Conservation (phyloP, 2,888 invertebrate species). For the Ochropleura leucogaster region DNA sequence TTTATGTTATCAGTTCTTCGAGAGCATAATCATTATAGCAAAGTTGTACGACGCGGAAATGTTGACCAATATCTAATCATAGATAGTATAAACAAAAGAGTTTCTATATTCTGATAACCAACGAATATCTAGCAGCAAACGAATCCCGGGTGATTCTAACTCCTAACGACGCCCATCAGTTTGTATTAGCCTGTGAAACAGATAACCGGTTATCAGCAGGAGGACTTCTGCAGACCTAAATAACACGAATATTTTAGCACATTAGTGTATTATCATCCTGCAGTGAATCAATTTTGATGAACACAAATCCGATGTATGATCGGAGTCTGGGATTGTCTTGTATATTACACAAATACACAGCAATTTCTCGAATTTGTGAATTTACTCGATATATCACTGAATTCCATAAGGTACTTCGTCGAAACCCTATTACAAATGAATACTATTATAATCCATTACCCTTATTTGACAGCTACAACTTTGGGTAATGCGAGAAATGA, state of each 20-base stretch:
- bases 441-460: constrained; percentile 48
- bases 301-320: constrained; percentile 4
- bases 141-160: neutral
- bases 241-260: constrained; percentile 9
- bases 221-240: neutral
- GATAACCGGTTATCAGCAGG: constrained; percentile 10
- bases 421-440: constrained; percentile 32
- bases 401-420: constrained; percentile 6
- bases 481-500: constrained; percentile 34
- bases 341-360: neutral
- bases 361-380: neutral
- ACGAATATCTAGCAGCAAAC: neutral
- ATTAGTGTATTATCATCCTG: constrained; percentile 3
- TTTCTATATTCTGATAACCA: constrained; percentile 2
- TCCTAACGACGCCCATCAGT: constrained; percentile 15
- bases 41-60: neutral
- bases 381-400: constrained; percentile 15
- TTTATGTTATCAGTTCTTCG: neutral
- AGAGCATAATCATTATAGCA: neutral
- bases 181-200: constrained; percentile 8
- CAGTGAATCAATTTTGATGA: constrained; percentile 13
- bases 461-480: constrained; percentile 45
- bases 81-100: neutral
- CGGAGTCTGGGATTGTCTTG: neutral
- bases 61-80: neutral